These are phyloP conservation scores for Craniophora ligustri DNA, from an alignment of 2,888 invertebrate genomes.

Conservation along the genomic window DNA sequence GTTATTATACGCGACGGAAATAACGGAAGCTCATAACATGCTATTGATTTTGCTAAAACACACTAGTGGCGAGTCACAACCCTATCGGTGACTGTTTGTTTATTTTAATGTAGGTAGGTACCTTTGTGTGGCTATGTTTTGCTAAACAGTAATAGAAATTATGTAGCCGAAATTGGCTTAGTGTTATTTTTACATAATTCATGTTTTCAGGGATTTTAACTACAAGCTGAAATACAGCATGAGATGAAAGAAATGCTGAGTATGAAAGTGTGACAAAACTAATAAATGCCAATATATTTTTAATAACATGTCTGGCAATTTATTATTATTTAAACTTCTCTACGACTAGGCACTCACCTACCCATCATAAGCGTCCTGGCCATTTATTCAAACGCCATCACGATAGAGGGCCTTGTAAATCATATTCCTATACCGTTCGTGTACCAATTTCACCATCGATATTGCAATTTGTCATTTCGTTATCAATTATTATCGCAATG, in stretches of 20 bases:
- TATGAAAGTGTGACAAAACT: too few species aligned
- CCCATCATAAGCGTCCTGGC: background rate
- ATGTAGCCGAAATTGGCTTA: background rate
- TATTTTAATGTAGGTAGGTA: slow-evolving; percentile 22
- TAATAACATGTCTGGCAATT: too few species aligned
- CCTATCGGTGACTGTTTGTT: slow-evolving; percentile 55
- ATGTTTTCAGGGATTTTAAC: too few species aligned
- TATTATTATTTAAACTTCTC: background rate
- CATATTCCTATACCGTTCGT: slow-evolving; percentile 41
- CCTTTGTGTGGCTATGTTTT: slow-evolving; percentile 40
- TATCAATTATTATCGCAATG: slow-evolving; percentile 77
- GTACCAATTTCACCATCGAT: slow-evolving; percentile 60
- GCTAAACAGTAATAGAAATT: slow-evolving; percentile 9
- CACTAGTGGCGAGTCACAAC: slow-evolving; percentile 45
- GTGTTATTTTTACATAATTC: too few species aligned
- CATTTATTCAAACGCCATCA: slow-evolving; percentile 30
- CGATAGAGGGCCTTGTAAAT: slow-evolving; percentile 37
- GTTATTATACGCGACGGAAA: slow-evolving; percentile 75
- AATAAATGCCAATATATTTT: too few species aligned
- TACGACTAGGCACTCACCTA: background rate
- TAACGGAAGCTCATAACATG: slow-evolving; percentile 70
- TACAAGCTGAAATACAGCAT: too few species aligned
- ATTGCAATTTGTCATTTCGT: slow-evolving; percentile 83
- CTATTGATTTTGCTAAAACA: slow-evolving; percentile 82
- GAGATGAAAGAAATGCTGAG: too few species aligned